Evolutionary conservation across 2,797 vertebrate genomes (phyloP).

Genomic region (Pampus argenteus): DNA sequence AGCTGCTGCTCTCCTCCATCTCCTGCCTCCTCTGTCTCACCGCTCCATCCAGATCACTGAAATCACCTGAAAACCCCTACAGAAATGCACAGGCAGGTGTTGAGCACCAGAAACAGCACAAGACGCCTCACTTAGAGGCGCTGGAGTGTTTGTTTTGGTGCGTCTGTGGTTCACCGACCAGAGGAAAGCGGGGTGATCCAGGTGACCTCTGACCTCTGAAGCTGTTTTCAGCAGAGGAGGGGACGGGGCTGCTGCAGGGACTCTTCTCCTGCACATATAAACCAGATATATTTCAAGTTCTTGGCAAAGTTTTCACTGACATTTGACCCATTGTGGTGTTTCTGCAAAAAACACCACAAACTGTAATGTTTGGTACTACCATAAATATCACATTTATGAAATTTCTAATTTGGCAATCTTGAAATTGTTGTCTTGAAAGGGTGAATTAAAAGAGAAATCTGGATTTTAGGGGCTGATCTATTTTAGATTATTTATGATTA

Average conservation of each 20-base stretch:
- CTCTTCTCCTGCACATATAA: slow-evolving; percentile 82
- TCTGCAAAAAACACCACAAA: too few relatives aligned
- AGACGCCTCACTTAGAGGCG: too few relatives aligned
- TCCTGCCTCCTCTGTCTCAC: slow-evolving; percentile 82
- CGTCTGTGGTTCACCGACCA: slow-evolving; percentile 76
- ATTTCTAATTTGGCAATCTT: too few relatives aligned
- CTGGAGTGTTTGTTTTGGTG: not conserved
- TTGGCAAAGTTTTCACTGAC: not conserved
- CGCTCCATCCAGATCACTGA: slow-evolving; percentile 88
- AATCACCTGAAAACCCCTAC: slow-evolving; percentile 88
- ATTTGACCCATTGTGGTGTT: too few relatives aligned
- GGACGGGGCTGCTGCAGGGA: slow-evolving; percentile 87
- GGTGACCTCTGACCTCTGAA: slow-evolving; percentile 85
- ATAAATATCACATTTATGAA: too few relatives aligned
- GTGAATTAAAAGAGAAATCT: too few relatives aligned
- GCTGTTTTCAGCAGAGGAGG: slow-evolving; percentile 85
- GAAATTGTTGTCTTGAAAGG: too few relatives aligned
- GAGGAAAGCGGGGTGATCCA: slow-evolving; percentile 74
- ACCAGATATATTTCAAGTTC: not conserved
- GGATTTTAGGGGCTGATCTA: too few relatives aligned
- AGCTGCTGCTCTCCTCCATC: slow-evolving; percentile 92
- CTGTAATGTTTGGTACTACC: too few relatives aligned
- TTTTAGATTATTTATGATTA: too few relatives aligned
- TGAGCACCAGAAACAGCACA: not conserved
- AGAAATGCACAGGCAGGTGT: not conserved